phyloP scores from a whole-genome alignment of 2,797 vertebrate species.

The Notoglanidium macrostoma region DNA sequence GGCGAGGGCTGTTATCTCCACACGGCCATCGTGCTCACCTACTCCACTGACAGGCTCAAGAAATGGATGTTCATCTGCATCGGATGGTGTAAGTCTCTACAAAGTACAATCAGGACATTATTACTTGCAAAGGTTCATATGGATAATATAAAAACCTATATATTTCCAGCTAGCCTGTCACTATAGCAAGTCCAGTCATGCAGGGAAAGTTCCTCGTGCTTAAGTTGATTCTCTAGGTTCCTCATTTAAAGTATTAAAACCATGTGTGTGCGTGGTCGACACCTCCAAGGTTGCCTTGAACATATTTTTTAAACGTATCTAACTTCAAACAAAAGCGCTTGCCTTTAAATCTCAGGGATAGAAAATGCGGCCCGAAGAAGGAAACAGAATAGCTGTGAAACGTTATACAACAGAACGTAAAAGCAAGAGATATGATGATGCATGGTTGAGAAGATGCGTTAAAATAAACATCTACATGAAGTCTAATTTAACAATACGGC shows the following conservation, averaged over 20 bases:
- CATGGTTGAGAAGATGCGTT: not conserved
- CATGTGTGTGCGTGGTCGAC: not conserved
- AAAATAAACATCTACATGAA: not conserved
- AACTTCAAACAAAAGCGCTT: not conserved
- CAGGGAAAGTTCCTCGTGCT: not conserved
- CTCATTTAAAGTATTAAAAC: not conserved
- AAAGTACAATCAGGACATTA: not conserved
- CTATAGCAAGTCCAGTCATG: not conserved
- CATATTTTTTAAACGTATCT: not conserved
- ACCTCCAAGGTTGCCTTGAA: not conserved
- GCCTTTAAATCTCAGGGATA: not conserved
- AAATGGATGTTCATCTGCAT: slow-evolving; percentile 99
- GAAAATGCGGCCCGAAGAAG: not conserved
- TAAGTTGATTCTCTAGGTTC: not conserved
- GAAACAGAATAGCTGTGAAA: not conserved
- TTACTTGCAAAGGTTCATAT: not conserved
- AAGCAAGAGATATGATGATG: not conserved
- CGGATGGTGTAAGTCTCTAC: slow-evolving; percentile 87
- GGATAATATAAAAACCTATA: not conserved
- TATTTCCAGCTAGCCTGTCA: not conserved
- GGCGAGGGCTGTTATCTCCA: slow-evolving; percentile 98
- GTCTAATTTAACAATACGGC: not conserved
- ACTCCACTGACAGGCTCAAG: slow-evolving; percentile 94
- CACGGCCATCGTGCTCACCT: slow-evolving; percentile 96
- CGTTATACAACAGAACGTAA: not conserved